Conservation (phyloP, 2,888 invertebrate genomes). For the Caenorhabditis zanzibari region DNA sequence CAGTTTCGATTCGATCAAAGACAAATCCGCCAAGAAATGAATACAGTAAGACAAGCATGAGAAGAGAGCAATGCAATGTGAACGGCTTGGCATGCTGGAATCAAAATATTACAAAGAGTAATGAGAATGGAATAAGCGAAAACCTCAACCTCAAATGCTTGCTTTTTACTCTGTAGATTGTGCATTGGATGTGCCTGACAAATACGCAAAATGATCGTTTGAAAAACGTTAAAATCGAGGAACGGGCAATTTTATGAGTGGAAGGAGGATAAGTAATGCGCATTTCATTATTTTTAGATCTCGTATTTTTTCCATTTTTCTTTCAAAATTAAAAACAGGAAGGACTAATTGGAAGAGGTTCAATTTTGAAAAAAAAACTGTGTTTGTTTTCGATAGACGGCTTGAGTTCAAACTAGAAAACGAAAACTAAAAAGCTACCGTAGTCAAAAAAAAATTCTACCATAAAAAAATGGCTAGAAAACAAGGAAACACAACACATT, state of each 20-base stretch:
- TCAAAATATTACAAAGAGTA: not conserved
- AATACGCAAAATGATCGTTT: constrained; percentile 18
- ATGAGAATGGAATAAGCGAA: not conserved
- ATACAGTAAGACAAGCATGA: constrained; percentile 78
- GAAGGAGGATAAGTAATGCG: constrained; percentile 29
- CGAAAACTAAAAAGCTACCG: not conserved
- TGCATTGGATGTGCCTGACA: constrained; percentile 64
- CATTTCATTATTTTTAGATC: constrained; percentile 48
- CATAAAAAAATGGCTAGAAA: constrained; percentile 3
- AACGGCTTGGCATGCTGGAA: constrained; percentile 82
- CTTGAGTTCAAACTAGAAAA: constrained; percentile 11
- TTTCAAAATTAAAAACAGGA: not conserved
- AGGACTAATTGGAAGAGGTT: constrained; percentile 33
- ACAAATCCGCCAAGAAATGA: constrained; percentile 81
- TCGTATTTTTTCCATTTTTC: constrained; percentile 2
- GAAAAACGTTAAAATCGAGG: constrained; percentile 19
- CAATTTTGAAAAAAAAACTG: not conserved
- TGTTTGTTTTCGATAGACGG: not conserved
- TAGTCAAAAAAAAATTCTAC: too few species aligned
- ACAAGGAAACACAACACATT: constrained; percentile 21
- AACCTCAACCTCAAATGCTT: constrained; percentile 68
- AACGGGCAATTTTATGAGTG: constrained; percentile 28
- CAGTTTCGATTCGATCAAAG: constrained; percentile 79
- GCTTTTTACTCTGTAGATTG: constrained; percentile 68
- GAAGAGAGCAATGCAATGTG: constrained; percentile 80